Conservation (phyloP, 2,113 vertebrate genomes). For the Terrapene triunguis region DNA sequence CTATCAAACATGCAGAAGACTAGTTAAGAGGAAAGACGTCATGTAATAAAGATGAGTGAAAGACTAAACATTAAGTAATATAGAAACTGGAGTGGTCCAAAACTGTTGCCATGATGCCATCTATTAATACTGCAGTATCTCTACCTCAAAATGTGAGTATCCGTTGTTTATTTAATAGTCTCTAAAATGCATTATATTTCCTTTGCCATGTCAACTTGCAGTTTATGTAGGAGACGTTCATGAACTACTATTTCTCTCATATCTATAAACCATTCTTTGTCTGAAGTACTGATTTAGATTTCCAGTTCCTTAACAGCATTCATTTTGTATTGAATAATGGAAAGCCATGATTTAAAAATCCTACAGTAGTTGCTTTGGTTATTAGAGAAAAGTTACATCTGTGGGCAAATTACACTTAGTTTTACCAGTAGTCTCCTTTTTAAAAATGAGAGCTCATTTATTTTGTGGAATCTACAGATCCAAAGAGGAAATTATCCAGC, state of each 20-base stretch:
- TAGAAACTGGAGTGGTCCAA: neutral
- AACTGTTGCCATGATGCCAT: neutral
- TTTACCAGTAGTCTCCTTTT: neutral
- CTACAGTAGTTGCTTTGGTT: neutral
- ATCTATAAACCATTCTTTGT: neutral
- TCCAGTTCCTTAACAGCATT: neutral
- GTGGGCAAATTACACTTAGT: neutral
- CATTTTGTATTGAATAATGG: neutral
- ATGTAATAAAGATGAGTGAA: constrained; percentile 4
- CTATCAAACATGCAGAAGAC: neutral
- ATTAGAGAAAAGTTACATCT: neutral
- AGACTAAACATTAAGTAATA: neutral
- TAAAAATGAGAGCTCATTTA: neutral
- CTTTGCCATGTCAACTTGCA: neutral
- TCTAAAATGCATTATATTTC: neutral
- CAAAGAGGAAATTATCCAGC: neutral
- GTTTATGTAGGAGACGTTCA: neutral
- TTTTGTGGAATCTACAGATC: neutral
- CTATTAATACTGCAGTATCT: neutral
- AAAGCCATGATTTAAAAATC: neutral
- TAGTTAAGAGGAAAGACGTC: neutral
- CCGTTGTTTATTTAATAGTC: neutral
- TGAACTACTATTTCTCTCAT: neutral
- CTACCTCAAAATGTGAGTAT: neutral
- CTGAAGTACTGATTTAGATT: neutral